Percentiles rank a stretch among this genome's conserved stretches.
Conservation (phyloP, 2,797 vertebrate species). For the Kryptopterus vitreolus region DNA sequence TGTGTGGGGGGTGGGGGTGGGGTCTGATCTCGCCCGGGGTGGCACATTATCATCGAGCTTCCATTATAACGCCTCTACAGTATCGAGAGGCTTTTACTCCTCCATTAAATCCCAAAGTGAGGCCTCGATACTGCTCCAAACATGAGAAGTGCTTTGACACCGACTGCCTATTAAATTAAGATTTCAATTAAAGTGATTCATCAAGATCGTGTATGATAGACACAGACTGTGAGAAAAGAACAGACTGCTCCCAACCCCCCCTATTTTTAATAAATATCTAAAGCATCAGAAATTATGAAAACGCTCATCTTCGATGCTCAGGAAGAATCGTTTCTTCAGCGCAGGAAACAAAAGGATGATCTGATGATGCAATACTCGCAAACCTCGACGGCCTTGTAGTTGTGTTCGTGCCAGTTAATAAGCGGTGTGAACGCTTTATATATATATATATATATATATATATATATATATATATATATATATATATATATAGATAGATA, state of each 20-base stretch:
- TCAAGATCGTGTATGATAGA: not conserved
- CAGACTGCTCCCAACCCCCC: no score
- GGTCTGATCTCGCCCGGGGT: not conserved
- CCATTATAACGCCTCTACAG: not conserved
- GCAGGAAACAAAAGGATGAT: not conserved
- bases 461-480: not conserved
- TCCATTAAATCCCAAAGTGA: not conserved
- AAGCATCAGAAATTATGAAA: not conserved
- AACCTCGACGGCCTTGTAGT: not conserved
- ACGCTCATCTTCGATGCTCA: not conserved
- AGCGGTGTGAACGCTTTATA: not conserved
- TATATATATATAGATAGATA: no score
- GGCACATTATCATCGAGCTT: not conserved
- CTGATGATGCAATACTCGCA: not conserved
- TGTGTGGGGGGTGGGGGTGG: no score
- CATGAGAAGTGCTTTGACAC: no score
- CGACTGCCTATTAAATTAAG: not conserved
- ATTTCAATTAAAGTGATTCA: constrained; percentile 7
- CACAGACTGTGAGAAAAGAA: not conserved
- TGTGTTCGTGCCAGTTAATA: not conserved
- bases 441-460: no score
- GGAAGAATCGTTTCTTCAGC: not conserved
- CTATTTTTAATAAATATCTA: not conserved
- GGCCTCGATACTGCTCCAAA: not conserved
- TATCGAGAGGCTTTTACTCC: not conserved